Evolutionary conservation across 2,888 invertebrate species (phyloP).

Genomic region (Drosophila mayaguana): DNA sequence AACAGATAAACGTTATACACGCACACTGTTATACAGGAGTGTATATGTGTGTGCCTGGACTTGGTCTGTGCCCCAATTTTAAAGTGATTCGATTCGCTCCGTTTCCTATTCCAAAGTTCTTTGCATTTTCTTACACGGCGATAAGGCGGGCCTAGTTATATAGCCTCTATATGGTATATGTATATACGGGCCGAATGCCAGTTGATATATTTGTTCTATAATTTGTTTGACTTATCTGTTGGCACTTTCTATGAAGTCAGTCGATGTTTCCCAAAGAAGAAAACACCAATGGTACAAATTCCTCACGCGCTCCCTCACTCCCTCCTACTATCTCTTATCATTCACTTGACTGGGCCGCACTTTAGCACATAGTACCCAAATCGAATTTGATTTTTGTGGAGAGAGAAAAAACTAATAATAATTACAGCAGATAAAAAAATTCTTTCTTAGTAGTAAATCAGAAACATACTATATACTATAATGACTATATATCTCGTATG

Average conservation of each 20-base stretch:
- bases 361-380: slow-evolving; percentile 7
- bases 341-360: not conserved
- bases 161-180: not conserved
- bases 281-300: not conserved
- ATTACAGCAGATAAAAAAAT: not conserved
- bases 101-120: slow-evolving; percentile 57
- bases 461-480: not conserved
- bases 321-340: not conserved
- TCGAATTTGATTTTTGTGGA: slow-evolving; percentile 9
- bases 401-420: not conserved
- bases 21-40: not conserved
- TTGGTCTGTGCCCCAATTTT: slow-evolving; percentile 38
- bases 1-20: slow-evolving; percentile 19
- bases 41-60: not conserved
- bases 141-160: slow-evolving; percentile 26
- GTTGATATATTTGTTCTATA: slow-evolving; percentile 2
- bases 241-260: not conserved
- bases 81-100: slow-evolving; percentile 22
- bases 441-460: not conserved
- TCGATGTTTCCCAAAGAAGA: not conserved
- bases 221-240: slow-evolving; percentile 1
- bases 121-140: slow-evolving; percentile 5
- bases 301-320: not conserved
- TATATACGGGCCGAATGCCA: not conserved
- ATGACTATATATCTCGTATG: not conserved